Conservation (phyloP, 2,888 invertebrate genomes). For the Eristalis pertinax region DNA sequence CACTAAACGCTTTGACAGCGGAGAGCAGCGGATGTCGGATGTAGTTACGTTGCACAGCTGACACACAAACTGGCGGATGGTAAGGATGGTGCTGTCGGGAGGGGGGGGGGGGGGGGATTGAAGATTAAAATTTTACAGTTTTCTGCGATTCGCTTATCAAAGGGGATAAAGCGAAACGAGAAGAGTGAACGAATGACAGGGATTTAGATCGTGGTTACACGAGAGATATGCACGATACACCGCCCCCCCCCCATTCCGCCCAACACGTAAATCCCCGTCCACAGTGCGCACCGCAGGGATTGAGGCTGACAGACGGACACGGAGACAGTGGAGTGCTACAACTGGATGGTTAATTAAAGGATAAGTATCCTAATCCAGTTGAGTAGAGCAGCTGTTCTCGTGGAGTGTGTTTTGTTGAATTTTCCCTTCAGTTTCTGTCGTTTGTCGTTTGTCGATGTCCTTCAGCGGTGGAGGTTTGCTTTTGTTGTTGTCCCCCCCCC, state of each 20-base stretch:
- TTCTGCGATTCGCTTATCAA: constrained; percentile 53
- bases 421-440: neutral
- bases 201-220: constrained; percentile 52
- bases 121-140: constrained; percentile 62
- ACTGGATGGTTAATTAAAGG: constrained; percentile 60
- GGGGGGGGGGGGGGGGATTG: neutral
- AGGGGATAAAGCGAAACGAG: constrained; percentile 38
- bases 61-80: constrained; percentile 1
- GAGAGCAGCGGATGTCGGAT: constrained; percentile 24
- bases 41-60: constrained; percentile 35
- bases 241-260: neutral
- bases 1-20: constrained; percentile 54
- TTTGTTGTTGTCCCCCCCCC: neutral
- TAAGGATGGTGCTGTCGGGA: neutral
- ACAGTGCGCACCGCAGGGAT: neutral
- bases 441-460: neutral
- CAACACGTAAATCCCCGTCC: neutral
- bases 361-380: constrained; percentile 60
- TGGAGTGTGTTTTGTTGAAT: constrained; percentile 12
- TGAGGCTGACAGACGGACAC: neutral
- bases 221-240: constrained; percentile 25
- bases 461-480: neutral
- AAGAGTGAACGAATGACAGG: constrained; percentile 53
- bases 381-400: constrained; percentile 38
- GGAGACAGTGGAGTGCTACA: constrained; percentile 3